phyloP scores from a whole-genome alignment of 2,113 vertebrate genomes.

The Lethenteron reissneri region DNA sequence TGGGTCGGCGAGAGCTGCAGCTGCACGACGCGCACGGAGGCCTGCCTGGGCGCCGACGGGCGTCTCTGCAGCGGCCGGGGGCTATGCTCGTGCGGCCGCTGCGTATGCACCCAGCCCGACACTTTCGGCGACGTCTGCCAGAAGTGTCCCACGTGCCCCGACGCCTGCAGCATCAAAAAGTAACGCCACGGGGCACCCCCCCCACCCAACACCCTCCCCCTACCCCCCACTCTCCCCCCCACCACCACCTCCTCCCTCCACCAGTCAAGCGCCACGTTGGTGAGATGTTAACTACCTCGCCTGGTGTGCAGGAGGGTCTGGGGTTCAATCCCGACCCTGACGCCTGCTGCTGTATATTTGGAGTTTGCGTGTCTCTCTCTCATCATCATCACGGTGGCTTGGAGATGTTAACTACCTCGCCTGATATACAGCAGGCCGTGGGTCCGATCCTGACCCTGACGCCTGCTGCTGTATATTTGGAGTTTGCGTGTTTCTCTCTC shows the following conservation, averaged over 20 bases:
- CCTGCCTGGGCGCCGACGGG: slow-evolving; percentile 47
- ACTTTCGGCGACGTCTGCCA: slow-evolving; percentile 71
- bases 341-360: too few species aligned
- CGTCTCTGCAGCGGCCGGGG: slow-evolving; percentile 59
- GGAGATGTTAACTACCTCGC: too few species aligned
- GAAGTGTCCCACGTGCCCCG: slow-evolving; percentile 76
- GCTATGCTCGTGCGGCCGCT: slow-evolving; percentile 47
- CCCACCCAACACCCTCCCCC: background rate
- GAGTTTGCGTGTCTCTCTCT: too few species aligned
- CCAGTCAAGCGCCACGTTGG: too few species aligned
- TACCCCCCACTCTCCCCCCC: background rate
- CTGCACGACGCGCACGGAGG: slow-evolving; percentile 51
- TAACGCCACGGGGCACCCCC: slow-evolving; percentile 16
- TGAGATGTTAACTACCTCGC: too few species aligned
- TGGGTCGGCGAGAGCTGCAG: slow-evolving; percentile 75
- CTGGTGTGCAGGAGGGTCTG: too few species aligned
- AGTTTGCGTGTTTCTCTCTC: too few species aligned
- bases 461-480: too few species aligned
- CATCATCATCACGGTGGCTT: too few species aligned
- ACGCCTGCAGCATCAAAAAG: slow-evolving; percentile 75
- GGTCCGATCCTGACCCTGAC: too few species aligned
- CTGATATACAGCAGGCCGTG: too few species aligned
- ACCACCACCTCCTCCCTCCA: slow-evolving; percentile 2
- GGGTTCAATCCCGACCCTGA: too few species aligned
- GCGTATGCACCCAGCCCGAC: slow-evolving; percentile 56